Conservation (phyloP, 2,888 invertebrate species). For the Conus canariensis region DNA sequence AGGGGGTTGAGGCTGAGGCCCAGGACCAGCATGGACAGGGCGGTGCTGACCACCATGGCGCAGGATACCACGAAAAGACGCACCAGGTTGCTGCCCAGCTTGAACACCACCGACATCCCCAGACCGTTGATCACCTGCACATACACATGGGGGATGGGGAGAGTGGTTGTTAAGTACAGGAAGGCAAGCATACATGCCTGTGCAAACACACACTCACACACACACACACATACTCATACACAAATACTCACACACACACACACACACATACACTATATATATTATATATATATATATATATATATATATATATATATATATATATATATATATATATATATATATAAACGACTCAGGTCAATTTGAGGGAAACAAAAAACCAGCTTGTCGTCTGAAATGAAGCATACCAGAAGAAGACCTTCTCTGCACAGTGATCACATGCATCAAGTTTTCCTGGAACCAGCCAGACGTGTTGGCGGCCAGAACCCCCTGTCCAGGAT, state of each 20-base stretch:
- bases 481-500: too few relatives aligned
- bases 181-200: too few relatives aligned
- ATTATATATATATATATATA: too few relatives aligned
- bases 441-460: too few relatives aligned
- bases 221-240: background rate
- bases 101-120: conserved; percentile 78
- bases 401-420: too few relatives aligned
- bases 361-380: too few relatives aligned
- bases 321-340: background rate
- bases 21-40: conserved; percentile 72
- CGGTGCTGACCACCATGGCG: conserved; percentile 75
- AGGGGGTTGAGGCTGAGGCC: conserved; percentile 69
- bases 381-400: too few relatives aligned
- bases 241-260: background rate
- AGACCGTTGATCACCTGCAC: conserved; percentile 75
- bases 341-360: too few relatives aligned
- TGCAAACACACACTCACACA: background rate
- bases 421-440: too few relatives aligned
- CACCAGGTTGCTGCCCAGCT: conserved; percentile 77
- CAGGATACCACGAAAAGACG: conserved; percentile 77
- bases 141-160: conserved; percentile 36
- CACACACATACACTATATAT: background rate
- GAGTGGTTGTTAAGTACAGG: background rate
- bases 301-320: too few relatives aligned
- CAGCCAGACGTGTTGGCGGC: too few relatives aligned